Base-by-base conservation (phyloP, 2,113 vertebrate species). In the Antechinus stuartii region DNA sequence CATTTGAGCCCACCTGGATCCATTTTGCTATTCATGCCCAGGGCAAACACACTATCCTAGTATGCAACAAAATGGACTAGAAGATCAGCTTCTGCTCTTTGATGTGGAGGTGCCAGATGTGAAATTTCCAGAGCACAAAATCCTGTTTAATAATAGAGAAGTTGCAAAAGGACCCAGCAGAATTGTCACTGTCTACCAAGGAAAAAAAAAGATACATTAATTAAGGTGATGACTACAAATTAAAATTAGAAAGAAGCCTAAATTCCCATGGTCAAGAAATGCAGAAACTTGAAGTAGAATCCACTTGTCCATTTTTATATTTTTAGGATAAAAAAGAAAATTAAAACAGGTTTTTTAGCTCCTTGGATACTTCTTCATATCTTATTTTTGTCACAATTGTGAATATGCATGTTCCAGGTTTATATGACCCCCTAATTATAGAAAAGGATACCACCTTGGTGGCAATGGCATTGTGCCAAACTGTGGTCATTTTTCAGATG, bases 181-280 rank as follows among this genome's bases (percentile, higher is more conserved):
- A 93, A 94, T 52, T 54, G 54, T 92, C 55, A 92, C 42, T 94
- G 24, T 92, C 26, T 94, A 9, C 96, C 54, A 91, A 14, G 95
- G 89, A 92, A 95, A 96, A 95, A 27, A 11, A 55, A 25, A 90
- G 19, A 91, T 61, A 0, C 26, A 55, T 14, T 92, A 97, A 89
- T 93, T 96, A 95, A 93, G 35, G 54, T 91, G 30, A 91, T 95
- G 68, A 92, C 90, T 96, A 54, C 26, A 96, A 95, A 50, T 95
- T 95, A 96, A 30, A 54, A 19, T 93, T 90, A 94, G 3, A 89
- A 95, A 95, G 27, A 54, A 54, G 10, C 35, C 30, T 96, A 95
- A 14, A n/a, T 96, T 97, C 94, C 96, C 50, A 91, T 95, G 92
- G 56, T 0, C 46, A 46, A 4, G 91, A 61, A 56, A 56, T 90